These are phyloP conservation scores for Daboia siamensis DNA, from an alignment of 2,113 vertebrate genomes.

Conservation along the genomic window DNA sequence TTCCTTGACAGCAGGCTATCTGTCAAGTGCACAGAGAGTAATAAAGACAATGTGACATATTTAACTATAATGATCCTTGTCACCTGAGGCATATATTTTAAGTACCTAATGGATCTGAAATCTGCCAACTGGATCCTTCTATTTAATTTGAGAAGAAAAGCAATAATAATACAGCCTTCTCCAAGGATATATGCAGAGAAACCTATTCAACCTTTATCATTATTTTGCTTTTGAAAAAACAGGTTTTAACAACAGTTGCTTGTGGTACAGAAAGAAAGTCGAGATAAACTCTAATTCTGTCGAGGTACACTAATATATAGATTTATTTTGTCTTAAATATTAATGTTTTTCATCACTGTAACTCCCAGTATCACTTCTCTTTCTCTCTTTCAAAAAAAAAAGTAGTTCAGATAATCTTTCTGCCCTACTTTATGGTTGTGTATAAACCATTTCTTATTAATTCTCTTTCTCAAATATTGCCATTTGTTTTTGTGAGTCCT, in stretches of 20 bases:
- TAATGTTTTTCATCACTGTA: not conserved
- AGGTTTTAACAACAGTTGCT: conserved; percentile 42
- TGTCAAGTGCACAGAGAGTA: conserved; percentile 56
- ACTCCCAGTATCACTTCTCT: not conserved
- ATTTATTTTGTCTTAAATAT: conserved; percentile 26
- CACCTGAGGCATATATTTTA: conserved; percentile 60
- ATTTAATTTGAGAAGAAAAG: conserved; percentile 60
- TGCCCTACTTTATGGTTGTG: not conserved
- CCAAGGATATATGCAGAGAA: conserved; percentile 58
- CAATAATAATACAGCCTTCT: conserved; percentile 50
- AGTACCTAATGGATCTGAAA: conserved; percentile 61
- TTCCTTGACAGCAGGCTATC: conserved; percentile 35
- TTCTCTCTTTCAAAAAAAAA: not conserved
- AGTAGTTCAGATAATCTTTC: not conserved
- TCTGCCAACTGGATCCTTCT: conserved; percentile 57
- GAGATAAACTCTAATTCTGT: conserved; percentile 53
- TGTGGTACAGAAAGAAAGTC: conserved; percentile 12
- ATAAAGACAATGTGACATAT: conserved; percentile 60
- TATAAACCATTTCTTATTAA: not conserved
- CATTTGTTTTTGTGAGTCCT: not conserved
- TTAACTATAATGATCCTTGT: conserved; percentile 57
- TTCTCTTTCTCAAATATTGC: not conserved
- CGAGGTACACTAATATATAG: not conserved
- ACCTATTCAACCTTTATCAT: conserved; percentile 53
- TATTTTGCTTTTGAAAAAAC: conserved; percentile 54